Base-by-base conservation (phyloP, 2,113 vertebrate species). In the Clarias batrachus region DNA sequence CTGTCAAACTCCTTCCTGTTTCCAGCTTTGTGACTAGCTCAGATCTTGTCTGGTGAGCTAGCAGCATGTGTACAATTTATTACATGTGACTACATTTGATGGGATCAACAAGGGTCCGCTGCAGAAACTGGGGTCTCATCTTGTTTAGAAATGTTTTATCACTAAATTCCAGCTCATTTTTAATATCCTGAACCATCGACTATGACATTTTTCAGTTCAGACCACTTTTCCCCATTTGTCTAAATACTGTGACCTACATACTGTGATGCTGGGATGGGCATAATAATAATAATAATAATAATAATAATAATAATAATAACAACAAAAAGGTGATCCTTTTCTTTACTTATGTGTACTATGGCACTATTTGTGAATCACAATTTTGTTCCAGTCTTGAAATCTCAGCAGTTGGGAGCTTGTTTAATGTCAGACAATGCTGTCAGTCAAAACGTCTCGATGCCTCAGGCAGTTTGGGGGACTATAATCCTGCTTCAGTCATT, bases 401-500 rank as follows among this genome's bases (percentile, higher is more conserved):
- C 27, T 60, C 27, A 33, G 17, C 16, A 59, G 16, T 25, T 10
- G 23, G 57, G 65, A 16, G 33, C 59, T 19, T 62, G 37, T 65
- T 63, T 52, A 11, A 77, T 85, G 65, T 65, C n/a, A 30, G 60
- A 52, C 21, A 65, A 5, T 54, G 48, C 76, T 70, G 76, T 70
- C 63, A 59, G 54, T 80, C 71, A 76, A 74, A 80, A 12, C 13
- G 3, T 25, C 63, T 57, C 30, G n/a, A 84, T 85, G 48, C 68
- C 65, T 87, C 56, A 76, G 81, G 92, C 0, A 73, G 89, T 10
- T 52, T 48, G 91, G 89, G 85, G 88, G 90, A 90, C 92, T 82
- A 63, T 95, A 96, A 95, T 94, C 94, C 94, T 90, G 88, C 91
- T 93, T 94, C 94, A 94, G 91, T 92, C 92, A 92, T 95, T 95